These are phyloP conservation scores for Crotalus helleri DNA, from an alignment of 2,113 vertebrate genomes.

Conservation along the genomic window DNA sequence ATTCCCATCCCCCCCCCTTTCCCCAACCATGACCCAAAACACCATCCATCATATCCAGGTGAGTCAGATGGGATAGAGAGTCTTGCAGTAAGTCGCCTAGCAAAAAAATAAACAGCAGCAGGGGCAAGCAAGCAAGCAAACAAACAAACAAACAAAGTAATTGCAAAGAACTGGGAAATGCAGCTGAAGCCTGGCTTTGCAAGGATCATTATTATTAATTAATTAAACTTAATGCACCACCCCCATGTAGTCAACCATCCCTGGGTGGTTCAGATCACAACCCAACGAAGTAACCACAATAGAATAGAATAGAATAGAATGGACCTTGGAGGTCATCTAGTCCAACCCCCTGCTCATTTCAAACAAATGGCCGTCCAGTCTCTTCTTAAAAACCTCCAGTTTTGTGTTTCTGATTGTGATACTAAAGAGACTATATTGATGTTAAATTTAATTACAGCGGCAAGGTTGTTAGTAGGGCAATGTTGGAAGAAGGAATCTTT, in stretches of 20 bases:
- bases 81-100: neutral
- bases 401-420: too few species aligned
- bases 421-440: too few species aligned
- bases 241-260: neutral
- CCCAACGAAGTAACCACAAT: neutral
- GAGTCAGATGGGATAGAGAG: neutral
- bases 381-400: too few species aligned
- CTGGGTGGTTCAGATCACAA: neutral
- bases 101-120: neutral
- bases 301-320: too few species aligned
- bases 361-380: too few species aligned
- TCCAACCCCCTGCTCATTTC: too few species aligned
- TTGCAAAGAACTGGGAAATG: neutral
- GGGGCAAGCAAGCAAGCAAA: neutral
- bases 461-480: too few species aligned
- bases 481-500: too few species aligned
- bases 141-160: neutral
- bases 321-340: too few species aligned
- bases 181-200: neutral
- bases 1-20: neutral
- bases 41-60: neutral
- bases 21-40: neutral
- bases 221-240: too few species aligned
- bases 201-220: neutral
- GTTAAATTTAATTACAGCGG: too few species aligned